Evolutionary conservation across 2,888 invertebrate genomes (phyloP).

Genomic region (Trichopria drosophilae): DNA sequence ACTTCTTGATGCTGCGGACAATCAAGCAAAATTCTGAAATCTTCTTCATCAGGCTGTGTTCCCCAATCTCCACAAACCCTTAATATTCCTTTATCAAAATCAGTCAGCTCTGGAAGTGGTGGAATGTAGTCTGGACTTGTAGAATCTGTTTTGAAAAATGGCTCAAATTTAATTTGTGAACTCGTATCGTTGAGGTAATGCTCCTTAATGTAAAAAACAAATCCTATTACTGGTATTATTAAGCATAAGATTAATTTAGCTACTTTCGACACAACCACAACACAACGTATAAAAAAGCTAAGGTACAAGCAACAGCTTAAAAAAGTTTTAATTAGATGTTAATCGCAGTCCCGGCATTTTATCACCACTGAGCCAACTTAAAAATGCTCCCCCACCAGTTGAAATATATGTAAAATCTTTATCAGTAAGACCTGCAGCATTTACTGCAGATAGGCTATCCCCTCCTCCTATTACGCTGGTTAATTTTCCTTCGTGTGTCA

Average conservation of each 20-base stretch:
- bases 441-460: conserved; percentile 26
- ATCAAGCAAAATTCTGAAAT: conserved; percentile 25
- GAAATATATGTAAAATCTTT: conserved; percentile 25
- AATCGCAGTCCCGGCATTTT: conserved; percentile 26
- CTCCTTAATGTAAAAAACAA: conserved; percentile 24
- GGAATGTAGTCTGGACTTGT: too few relatives aligned
- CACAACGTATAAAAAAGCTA: conserved; percentile 24
- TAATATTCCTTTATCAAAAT: conserved; percentile 23
- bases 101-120: conserved; percentile 24
- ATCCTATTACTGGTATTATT: conserved; percentile 26
- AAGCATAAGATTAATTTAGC: conserved; percentile 24
- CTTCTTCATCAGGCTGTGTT: conserved; percentile 24
- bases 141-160: conserved; percentile 21
- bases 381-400: conserved; percentile 25
- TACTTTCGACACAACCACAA: conserved; percentile 22
- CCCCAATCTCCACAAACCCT: conserved; percentile 24
- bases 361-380: conserved; percentile 22
- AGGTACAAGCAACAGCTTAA: conserved; percentile 23
- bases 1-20: conserved; percentile 25
- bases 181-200: conserved; percentile 22
- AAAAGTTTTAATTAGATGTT: conserved; percentile 25
- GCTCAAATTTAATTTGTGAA: conserved; percentile 21
- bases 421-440: conserved; percentile 26
- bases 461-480: conserved; percentile 27
- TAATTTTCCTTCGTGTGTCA: conserved; percentile 26